Percentiles rank a stretch among this genome's conserved stretches.
These are phyloP conservation scores for Phylloscopus collybita DNA, from an alignment of 2,797 vertebrate genomes.

Conservation along the genomic window DNA sequence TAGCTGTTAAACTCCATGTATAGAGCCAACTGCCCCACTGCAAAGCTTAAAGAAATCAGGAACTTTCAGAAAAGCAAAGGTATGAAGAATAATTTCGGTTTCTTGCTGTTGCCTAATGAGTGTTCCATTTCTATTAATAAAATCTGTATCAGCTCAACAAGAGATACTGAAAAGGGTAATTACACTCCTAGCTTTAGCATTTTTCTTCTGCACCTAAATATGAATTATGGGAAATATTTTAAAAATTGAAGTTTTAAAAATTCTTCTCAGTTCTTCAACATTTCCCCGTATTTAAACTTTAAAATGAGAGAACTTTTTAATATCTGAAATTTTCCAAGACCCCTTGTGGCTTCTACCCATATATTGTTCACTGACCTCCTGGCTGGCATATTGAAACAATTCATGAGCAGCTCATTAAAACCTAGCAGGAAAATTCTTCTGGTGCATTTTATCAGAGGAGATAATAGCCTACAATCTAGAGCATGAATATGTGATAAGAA, in stretches of 20 bases:
- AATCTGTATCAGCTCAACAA: neutral
- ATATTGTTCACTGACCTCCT: neutral
- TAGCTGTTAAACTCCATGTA: accelerated
- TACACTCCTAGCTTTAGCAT: neutral
- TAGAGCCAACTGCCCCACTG: neutral
- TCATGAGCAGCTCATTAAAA: conserved; percentile 48
- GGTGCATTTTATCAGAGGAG: conserved; percentile 32
- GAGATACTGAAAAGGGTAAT: neutral
- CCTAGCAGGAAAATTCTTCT: conserved; percentile 24
- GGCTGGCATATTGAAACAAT: conserved; percentile 32
- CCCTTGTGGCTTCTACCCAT: neutral
- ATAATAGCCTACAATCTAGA: conserved; percentile 67
- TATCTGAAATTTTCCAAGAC: neutral
- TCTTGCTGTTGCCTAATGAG: neutral
- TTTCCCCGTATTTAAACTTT: neutral
- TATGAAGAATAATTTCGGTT: neutral
- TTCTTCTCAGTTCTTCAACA: neutral
- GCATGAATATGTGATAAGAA: conserved; percentile 43
- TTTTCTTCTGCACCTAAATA: neutral
- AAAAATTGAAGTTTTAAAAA: neutral
- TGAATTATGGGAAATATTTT: neutral
- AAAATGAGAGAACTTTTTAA: neutral
- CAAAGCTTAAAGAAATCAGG: neutral
- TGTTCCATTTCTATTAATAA: neutral
- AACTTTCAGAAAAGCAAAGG: neutral